Evolutionary conservation across 2,797 vertebrate genomes (phyloP), one percentile per base, ranked within the genome.

Genomic region (Oreortyx pictus): DNA sequence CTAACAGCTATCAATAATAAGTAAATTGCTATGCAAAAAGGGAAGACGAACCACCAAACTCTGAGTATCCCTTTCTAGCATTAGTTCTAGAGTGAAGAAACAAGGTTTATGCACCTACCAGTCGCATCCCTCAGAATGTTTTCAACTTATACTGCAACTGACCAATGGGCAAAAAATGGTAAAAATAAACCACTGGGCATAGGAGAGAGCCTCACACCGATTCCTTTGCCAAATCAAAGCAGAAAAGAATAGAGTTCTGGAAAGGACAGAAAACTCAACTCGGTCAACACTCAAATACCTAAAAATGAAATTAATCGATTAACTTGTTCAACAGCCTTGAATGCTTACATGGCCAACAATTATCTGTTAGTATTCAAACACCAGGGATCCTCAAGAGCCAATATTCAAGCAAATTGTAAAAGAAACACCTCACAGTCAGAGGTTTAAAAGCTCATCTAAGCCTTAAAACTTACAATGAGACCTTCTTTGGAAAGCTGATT

Each of bases 341-440:
- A 44, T 37, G 25, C 46, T 82, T 79, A 79, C 49, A 76, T 8
- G n/a, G 80, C 50, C 64, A 81, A 82, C 29, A 61, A 67, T 60
- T 68, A 78, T 37, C 31, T 12, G 1, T 52, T 54, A 57, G 37
- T n/a, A 52, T 35, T 82, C 52, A 78, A 82, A 66, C 15, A 37
- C 16, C 57, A n/a, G 31, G 20, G 52, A 62, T 47, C 19, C 37
- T 57, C 43, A 4, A 70, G 20, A 75, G 54, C 14, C 35, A 39
- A 6, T 27, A 44, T 49, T 82, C 43, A 64, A 79, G 33, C 23
- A 31, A 11, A 11, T 33, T 88, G 66, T 64, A 19, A 59, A 90
- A 85, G 29, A 73, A 91, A 78, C 37, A 75, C 33, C 39, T 67
- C 67, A 54, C 11, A 39, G 66, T 79, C 39, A 56, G 44, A 85